Evolutionary conservation across 2,797 vertebrate species (phyloP).

Genomic region (Lagocephalus sceleratus): DNA sequence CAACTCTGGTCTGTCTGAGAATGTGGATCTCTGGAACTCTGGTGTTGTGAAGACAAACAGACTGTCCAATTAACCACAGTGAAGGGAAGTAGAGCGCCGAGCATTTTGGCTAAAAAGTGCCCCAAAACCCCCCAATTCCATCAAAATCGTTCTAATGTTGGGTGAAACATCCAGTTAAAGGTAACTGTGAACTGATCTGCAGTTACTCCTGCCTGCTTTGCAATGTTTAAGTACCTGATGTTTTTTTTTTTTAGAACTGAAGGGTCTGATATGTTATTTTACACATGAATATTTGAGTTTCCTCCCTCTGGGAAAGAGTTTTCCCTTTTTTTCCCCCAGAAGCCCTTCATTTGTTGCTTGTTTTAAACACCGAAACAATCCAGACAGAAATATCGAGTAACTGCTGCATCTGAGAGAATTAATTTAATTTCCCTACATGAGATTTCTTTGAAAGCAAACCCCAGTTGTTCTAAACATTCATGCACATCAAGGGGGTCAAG

Average conservation of each 20-base stretch:
- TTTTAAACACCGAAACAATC: conserved; percentile 15
- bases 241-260: conserved; percentile 1
- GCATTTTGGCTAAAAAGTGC: no score
- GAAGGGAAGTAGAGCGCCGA: no score
- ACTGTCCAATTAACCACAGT: no score
- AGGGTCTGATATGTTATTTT: background rate
- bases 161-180: no score
- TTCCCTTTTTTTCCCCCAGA: background rate
- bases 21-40: no score
- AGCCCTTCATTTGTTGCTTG: background rate
- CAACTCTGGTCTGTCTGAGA: no score
- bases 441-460: conserved; percentile 40
- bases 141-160: no score
- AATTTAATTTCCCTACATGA: conserved; percentile 6
- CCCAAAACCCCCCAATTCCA: no score
- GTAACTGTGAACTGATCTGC: no score
- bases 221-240: background rate
- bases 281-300: background rate
- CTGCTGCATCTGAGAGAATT: conserved; percentile 7
- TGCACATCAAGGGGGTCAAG: conserved; percentile 40
- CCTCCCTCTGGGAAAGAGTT: background rate
- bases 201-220: no score
- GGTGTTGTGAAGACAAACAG: no score
- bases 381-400: conserved; percentile 16
- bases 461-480: conserved; percentile 18